Base-by-base conservation (phyloP, 2,797 vertebrate species). In the Thripadectes ignobilis region DNA sequence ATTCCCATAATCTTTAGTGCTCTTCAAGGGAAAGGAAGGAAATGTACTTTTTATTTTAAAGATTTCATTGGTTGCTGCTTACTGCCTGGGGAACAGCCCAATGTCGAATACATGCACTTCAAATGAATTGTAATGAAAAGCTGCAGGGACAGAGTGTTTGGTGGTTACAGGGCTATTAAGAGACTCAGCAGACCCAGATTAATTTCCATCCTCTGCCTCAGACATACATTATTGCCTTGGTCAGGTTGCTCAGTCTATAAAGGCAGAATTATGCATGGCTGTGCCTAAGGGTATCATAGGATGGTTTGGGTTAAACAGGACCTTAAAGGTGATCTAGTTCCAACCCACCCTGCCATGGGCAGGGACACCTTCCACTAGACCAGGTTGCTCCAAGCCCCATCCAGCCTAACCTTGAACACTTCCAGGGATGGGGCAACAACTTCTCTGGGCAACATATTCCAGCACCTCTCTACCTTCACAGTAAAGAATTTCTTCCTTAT, bases 181-280 rank as follows among this genome's bases (percentile, higher is more conserved):
- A 90, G 58, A 80, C 80, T 75, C 16, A 1, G 39, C 62, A 85
- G 63, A 89, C 63, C 15, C 86, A 92, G 76, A 84, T 93, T 67
- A 59, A 86, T 88, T 93, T 88, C 45, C 23, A 22, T 92, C 7
- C 75, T 90, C 55, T 93, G 74, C 80, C 59, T 82, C 38, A 49
- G 59, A 86, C 36, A n/a, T 63, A 22, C 6, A 0, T 88, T 71
- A 71, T 81, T 88, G 43, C 71, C 63, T 85, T 74, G 45, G 71
- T 66, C 41, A 41, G 84, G 74, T 90, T 77, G 61, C 36, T 95
- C 51, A 10, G 54, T 85, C 61, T 83, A 14, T 79, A 75, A 57
- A 87, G 52, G 26, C 34, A 82, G 65, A 91, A 57, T 73, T 86
- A 59, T 10, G 34, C 63, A 87, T 52, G 6, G 36, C 32, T 58